Base-by-base conservation (phyloP, 2,888 invertebrate species). In the Cryptocheilus praepositus region DNA sequence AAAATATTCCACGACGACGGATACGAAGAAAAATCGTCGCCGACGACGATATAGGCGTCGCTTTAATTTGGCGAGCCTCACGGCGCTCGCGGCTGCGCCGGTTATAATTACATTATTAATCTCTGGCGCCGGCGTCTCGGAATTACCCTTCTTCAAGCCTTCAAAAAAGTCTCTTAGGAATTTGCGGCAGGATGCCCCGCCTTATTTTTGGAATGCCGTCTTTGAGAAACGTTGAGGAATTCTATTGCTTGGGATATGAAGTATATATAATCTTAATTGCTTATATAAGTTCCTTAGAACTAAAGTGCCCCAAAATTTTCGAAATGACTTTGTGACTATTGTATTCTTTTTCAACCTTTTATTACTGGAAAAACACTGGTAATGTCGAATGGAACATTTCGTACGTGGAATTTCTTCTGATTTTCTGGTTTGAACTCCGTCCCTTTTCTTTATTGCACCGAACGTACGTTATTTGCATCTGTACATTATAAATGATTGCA, bases 101-200 rank as follows among this genome's bases (percentile, higher is more conserved):
- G 16, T 28, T 52, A 56, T 74, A 73, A 68, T 68, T 68, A 58
- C 60, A 49, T 68, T 71, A 71, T 74, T 66, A 74, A 61, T 74
- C 52, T 63, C 46, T 54, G 58, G 57, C 49, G 58, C 44, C 54
- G 25, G 51, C 56, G 54, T 61, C 61, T 58, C 43, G 68, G 45
- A 45, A 68, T 66, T 28, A 28, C 21, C 49, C 16, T 11, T 18
- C 49, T 36, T 36, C 7, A 11, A 36, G 49, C 18, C 18, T 16
- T 53, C 21, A 25, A 55, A 36, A n/a, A 55, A 16, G 16, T 21
- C 21, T 28, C 36, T 36, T 1, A 1, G 55, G 55, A 55, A 52
- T 52, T 52, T 52, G 49, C 18, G 49, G 49, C 49, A 49, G 16
- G 16, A 18, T 49, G 49, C n/a, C 49, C 49, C n/a, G 7, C 49